These are phyloP conservation scores for Leontocebus nigricollis DNA, from an alignment of 2,797 vertebrate species.

Conservation along the genomic window DNA sequence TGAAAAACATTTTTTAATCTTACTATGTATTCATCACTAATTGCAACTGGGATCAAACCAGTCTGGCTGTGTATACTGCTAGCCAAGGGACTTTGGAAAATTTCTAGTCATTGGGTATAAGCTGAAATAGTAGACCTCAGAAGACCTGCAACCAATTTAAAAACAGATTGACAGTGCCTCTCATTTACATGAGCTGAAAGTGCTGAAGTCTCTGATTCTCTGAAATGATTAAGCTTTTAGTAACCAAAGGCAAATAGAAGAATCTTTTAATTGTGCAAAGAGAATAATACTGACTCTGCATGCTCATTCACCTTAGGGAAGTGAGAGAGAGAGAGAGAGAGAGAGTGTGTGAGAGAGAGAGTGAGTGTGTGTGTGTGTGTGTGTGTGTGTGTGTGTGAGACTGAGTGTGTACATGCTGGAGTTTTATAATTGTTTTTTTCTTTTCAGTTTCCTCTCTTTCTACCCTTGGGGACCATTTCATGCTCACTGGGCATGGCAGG, in stretches of 20 bases:
- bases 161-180: background rate
- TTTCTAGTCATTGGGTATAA: background rate
- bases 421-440: background rate
- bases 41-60: background rate
- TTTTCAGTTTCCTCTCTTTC: slow-evolving; percentile 60
- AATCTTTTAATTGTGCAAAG: background rate
- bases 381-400: too few relatives aligned
- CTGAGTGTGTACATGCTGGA: background rate
- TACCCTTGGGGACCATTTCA: slow-evolving; percentile 42
- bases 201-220: background rate
- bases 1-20: background rate
- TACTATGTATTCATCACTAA: background rate
- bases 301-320: background rate
- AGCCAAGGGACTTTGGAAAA: background rate
- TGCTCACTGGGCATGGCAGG: background rate
- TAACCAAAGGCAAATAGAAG: slow-evolving; percentile 32
- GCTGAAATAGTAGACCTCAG: background rate
- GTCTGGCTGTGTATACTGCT: background rate
- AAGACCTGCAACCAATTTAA: background rate
- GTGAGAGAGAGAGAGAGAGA: too few relatives aligned
- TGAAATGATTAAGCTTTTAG: background rate
- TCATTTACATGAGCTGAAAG: background rate
- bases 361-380: too few relatives aligned
- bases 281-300: background rate
- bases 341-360: too few relatives aligned